Evolutionary conservation across 2,797 vertebrate species (phyloP), one percentile per base, ranked within the genome.

Genomic region (Pampus argenteus): DNA sequence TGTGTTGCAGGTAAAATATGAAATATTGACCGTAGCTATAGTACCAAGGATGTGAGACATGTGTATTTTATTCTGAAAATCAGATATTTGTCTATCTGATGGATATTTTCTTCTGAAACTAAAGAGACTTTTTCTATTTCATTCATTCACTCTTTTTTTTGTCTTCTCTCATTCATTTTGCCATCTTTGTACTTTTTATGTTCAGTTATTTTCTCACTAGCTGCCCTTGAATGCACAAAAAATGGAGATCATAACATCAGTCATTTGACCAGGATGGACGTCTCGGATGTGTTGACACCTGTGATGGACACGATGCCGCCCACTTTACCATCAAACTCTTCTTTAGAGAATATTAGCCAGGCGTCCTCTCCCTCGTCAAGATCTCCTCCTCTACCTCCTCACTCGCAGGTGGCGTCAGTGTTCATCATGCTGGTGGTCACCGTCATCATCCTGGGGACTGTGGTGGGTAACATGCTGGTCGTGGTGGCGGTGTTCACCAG

Each of bases 401-500:
- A 95, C 88, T 91, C 94, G 0, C 91, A 92, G 1, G 60, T 83
- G 4, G 94, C 88, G 22, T 92, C 91, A 0, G 91, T 93, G 2
- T 86, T 93, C 22, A 95, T 97, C 77, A 76, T 95, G 74, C 70
- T 96, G 72, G 93, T 96, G 0, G 95, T 95, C 15, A 74, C 94
- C 0, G 71, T 93, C 0, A 78, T 96, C 62, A 94, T 96, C 50
- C 78, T 96, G 75, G 92, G 95, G 25, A 97, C 95, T 0, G 90
- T 97, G 66, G 83, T 95, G 66, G 96, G 96, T 0, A 97, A 97
- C 0, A 78, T 91, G 0, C 79, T 97, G 80, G 96, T 97, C 0
- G 95, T 97, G 62, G 93, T 93, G 62, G 96, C 96, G 0, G 87
- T 97, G 44, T 95, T 94, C 74, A 96, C 95, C 78, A 96, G 96